Evolutionary conservation across 2,113 vertebrate species (phyloP).

Genomic region (Capreolus pygargus): DNA sequence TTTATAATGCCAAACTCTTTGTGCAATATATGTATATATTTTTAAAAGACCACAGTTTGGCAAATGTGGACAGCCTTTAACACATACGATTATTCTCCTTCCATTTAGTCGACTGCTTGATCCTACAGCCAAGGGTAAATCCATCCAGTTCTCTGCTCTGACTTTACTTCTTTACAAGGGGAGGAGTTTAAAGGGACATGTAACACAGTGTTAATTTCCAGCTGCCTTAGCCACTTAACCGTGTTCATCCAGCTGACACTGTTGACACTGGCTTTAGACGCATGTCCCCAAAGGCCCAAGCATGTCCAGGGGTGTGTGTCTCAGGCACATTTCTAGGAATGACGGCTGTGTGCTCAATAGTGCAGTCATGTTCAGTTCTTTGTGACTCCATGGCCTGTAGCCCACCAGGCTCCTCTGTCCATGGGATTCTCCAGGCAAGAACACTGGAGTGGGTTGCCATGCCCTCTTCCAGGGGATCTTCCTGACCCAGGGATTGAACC

Average conservation of each 20-base stretch:
- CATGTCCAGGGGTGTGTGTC: not conserved
- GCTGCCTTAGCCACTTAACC: constrained; percentile 40
- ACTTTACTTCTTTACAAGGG: constrained; percentile 43
- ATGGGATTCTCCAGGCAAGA: not conserved
- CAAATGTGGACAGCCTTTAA: constrained; percentile 32
- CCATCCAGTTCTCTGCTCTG: constrained; percentile 52
- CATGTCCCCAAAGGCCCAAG: not conserved
- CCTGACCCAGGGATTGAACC: not conserved
- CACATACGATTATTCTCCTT: constrained; percentile 53
- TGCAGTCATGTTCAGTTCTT: not conserved
- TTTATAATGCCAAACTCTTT: constrained; percentile 60
- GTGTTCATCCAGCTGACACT: constrained; percentile 1
- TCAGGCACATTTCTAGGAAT: not conserved
- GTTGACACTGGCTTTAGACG: constrained; percentile 45
- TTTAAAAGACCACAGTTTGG: constrained; percentile 53
- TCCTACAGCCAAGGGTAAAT: constrained; percentile 57
- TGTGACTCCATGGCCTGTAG: not conserved
- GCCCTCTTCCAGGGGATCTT: not conserved
- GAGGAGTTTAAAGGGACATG: constrained; percentile 47
- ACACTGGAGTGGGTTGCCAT: not conserved
- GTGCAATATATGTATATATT: not conserved
- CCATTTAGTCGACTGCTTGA: constrained; percentile 36
- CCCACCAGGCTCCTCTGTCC: not conserved
- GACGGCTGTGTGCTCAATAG: not conserved
- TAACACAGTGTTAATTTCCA: constrained; percentile 61